Percentiles rank a stretch among this genome's conserved stretches.
phyloP scores from a whole-genome alignment of 2,113 vertebrate species.

The Ceyx margarethae region DNA sequence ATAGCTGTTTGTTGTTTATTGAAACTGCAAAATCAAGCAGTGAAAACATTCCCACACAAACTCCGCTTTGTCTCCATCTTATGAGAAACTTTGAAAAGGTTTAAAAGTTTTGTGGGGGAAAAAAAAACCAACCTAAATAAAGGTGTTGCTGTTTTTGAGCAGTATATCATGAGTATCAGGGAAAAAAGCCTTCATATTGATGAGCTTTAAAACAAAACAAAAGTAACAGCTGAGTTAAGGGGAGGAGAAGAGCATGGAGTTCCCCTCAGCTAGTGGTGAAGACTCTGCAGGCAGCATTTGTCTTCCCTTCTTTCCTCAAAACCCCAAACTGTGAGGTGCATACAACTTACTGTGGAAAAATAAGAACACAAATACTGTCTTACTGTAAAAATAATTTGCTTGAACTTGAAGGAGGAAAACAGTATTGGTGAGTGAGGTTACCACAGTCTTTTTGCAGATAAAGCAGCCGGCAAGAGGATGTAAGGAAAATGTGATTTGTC shows the following conservation, averaged over 20 bases:
- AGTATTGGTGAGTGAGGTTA: rapidly evolving
- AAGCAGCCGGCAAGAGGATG: not conserved
- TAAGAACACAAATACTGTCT: not conserved
- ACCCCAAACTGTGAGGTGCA: not conserved
- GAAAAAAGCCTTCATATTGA: not conserved
- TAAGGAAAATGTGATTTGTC: not conserved
- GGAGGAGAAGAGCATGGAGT: not conserved
- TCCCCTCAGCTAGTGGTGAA: not conserved
- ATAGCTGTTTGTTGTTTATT: not conserved
- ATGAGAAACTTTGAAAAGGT: not conserved
- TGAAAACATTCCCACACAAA: not conserved
- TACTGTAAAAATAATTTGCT: not conserved
- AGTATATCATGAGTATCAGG: not conserved
- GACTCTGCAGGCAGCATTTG: not conserved
- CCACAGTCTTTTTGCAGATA: not conserved
- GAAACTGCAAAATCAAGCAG: not conserved
- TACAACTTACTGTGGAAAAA: not conserved
- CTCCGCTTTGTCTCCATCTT: not conserved
- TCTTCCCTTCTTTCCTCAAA: not conserved
- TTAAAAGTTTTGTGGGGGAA: not conserved
- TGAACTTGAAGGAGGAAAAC: not conserved
- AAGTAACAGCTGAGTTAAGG: not conserved
- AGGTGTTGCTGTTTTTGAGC: not conserved
- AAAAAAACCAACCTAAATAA: not conserved
- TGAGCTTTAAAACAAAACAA: not conserved